Percentiles rank a stretch among this genome's conserved stretches.
Evolutionary conservation across 1,140 invertebrate genomes (phyloP).

Genomic region (Cherax destructor): DNA sequence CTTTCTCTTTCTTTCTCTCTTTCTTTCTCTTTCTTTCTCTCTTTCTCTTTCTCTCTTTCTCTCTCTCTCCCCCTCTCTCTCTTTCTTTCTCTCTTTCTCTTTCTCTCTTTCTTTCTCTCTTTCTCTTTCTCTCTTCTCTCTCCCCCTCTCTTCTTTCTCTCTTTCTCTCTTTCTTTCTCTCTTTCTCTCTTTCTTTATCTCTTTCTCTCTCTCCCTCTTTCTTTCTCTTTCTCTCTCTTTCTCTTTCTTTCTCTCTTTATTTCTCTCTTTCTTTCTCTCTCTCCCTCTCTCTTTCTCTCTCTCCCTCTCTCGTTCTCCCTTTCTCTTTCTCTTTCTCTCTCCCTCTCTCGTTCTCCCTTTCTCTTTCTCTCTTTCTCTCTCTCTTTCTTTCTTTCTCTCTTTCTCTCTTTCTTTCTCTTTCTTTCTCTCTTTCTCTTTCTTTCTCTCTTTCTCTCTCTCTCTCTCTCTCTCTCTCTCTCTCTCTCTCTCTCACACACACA

Average conservation of each 20-base stretch:
- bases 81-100: slow-evolving; percentile 1
- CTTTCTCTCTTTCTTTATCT: too few relatives aligned
- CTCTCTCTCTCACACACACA: background rate
- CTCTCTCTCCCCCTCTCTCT: slow-evolving; percentile 34
- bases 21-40: background rate
- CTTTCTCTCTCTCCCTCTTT: background rate
- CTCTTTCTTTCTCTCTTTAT: background rate
- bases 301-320: too few relatives aligned
- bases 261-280: background rate
- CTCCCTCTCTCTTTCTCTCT: slow-evolving; percentile 2
- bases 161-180: too few relatives aligned
- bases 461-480: slow-evolving; percentile 9
- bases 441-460: slow-evolving; percentile 3
- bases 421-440: background rate
- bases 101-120: background rate
- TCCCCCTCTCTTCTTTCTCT: background rate
- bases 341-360: too few relatives aligned
- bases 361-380: too few relatives aligned
- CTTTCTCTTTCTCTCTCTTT: background rate
- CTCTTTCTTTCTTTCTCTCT: background rate
- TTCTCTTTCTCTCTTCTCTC: background rate
- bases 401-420: background rate
- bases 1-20: too few relatives aligned
- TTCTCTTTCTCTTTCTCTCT: slow-evolving; percentile 2
- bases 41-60: slow-evolving; percentile 22